Conservation (phyloP, 2,113 vertebrate species). For the Myrmecophaga tridactyla region DNA sequence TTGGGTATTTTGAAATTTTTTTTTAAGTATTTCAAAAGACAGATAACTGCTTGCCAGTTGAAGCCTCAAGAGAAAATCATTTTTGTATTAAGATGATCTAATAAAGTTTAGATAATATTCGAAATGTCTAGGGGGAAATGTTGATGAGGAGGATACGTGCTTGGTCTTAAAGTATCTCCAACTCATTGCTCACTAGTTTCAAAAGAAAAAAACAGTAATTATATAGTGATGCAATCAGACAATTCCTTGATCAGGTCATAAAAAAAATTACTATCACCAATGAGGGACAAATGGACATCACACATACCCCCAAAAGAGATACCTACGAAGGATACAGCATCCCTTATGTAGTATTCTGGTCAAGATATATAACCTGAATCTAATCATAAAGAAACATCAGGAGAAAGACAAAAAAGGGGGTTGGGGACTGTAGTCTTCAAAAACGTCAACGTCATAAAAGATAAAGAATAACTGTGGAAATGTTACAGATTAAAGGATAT, state of each 20-base stretch:
- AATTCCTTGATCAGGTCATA: background rate
- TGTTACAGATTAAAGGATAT: background rate
- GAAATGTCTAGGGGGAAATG: background rate
- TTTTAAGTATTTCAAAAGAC: background rate
- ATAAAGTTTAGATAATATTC: background rate
- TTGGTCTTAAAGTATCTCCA: background rate
- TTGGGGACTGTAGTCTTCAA: background rate
- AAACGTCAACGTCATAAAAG: background rate
- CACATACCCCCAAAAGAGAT: rapidly evolving
- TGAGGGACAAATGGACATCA: no score
- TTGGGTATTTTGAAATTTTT: no score
- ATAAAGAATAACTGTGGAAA: background rate
- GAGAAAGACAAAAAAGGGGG: background rate
- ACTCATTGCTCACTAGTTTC: background rate
- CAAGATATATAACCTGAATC: background rate
- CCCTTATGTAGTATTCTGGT: background rate
- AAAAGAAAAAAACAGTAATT: background rate
- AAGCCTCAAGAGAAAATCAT: background rate
- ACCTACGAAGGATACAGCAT: rapidly evolving
- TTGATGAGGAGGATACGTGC: background rate
- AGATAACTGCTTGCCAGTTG: background rate
- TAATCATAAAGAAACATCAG: background rate
- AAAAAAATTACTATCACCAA: background rate
- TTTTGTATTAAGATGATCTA: background rate
- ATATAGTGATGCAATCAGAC: background rate